Evolutionary conservation across 1,140 invertebrate species (phyloP).

Genomic region (Akabosia matsudoensis): DNA sequence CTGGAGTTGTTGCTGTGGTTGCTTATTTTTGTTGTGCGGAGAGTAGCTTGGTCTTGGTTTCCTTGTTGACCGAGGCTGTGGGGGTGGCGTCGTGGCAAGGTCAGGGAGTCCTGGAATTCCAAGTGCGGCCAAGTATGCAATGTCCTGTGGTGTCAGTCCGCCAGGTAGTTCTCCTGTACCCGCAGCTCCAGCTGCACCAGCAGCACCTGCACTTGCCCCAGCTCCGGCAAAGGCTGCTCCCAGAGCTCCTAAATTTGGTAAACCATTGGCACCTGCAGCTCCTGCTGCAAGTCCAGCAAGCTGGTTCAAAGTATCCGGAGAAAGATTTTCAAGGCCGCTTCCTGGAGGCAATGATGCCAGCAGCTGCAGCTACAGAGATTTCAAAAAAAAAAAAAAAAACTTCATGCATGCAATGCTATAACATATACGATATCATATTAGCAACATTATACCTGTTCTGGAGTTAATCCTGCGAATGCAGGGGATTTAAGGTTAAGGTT

Average conservation of each 20-base stretch:
- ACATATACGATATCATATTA: too few species aligned
- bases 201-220: neutral
- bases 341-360: neutral
- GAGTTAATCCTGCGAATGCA: neutral
- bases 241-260: neutral
- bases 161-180: neutral
- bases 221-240: neutral
- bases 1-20: neutral
- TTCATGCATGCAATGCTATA: too few species aligned
- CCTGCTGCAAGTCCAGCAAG: neutral
- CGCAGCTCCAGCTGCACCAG: neutral
- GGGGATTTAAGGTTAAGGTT: neutral
- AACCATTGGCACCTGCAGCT: neutral
- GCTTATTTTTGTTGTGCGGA: neutral
- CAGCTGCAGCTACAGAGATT: neutral
- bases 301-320: neutral
- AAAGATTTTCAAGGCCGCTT: neutral
- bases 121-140: neutral
- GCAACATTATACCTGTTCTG: slow-evolving; percentile 9
- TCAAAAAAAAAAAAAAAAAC: too few species aligned
- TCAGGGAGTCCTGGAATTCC: neutral
- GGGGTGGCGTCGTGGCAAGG: neutral
- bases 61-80: neutral
- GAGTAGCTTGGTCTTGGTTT: neutral
- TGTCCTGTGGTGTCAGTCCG: neutral